Evolutionary conservation across 2,888 invertebrate genomes (phyloP).

Genomic region (Hyalella azteca): DNA sequence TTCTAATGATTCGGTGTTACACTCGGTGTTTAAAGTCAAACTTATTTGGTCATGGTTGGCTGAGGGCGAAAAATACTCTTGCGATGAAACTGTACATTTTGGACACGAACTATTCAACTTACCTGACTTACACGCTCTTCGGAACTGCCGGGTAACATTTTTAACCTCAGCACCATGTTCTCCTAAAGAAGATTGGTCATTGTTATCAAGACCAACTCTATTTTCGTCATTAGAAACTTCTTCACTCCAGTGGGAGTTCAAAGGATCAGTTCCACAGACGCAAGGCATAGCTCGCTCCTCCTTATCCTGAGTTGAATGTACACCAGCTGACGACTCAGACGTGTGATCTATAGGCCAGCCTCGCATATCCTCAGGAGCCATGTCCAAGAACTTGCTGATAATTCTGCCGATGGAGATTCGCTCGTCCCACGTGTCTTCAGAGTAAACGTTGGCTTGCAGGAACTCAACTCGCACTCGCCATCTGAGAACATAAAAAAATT

Average conservation of each 20-base stretch:
- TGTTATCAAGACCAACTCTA: neutral
- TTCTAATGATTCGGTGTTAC: neutral
- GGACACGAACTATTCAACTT: too few relatives aligned
- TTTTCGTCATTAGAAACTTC: neutral
- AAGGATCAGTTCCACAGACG: neutral
- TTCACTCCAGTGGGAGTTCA: neutral
- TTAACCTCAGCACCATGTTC: too few relatives aligned
- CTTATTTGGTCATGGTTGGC: neutral
- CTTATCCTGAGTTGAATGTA: too few relatives aligned
- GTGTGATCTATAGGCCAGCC: neutral
- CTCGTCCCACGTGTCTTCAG: conserved; percentile 3
- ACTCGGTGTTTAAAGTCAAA: neutral
- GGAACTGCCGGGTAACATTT: too few relatives aligned
- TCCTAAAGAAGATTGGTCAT: too few relatives aligned
- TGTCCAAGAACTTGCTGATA: neutral
- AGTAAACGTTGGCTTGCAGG: neutral
- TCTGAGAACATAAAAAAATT: neutral
- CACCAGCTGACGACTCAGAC: neutral
- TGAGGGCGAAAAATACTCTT: too few relatives aligned
- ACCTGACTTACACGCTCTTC: too few relatives aligned
- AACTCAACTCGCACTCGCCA: conserved; percentile 5
- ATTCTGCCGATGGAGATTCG: conserved; percentile 1
- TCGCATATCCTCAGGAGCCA: neutral
- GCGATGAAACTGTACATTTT: too few relatives aligned
- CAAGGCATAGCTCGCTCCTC: neutral